phyloP scores from a whole-genome alignment of 2,113 vertebrate genomes.

The Gymnobelideus leadbeateri region DNA sequence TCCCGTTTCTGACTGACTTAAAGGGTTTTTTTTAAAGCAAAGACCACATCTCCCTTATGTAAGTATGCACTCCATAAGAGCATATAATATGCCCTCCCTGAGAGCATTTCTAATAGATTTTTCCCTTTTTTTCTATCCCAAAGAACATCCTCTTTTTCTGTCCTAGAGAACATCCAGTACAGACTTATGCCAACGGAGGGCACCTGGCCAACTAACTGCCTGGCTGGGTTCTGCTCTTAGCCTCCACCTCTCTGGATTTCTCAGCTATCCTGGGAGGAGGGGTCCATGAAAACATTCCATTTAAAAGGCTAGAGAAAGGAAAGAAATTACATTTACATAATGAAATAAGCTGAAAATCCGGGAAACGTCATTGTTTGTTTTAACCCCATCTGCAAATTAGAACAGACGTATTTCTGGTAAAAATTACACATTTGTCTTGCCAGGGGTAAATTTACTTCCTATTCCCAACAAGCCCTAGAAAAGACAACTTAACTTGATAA shows the following conservation, averaged over 20 bases:
- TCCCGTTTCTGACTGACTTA: not conserved
- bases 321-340: conserved; percentile 45
- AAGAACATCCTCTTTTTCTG: not conserved
- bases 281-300: not conserved
- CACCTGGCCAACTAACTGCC: not conserved
- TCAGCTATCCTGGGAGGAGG: conserved; percentile 17
- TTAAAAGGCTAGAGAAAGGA: not conserved
- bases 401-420: conserved; percentile 29
- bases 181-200: not conserved
- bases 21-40: not conserved
- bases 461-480: conserved; percentile 29
- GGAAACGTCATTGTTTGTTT: conserved; percentile 21
- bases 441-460: conserved; percentile 45
- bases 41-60: not conserved
- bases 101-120: not conserved
- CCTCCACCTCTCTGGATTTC: not conserved
- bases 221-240: not conserved
- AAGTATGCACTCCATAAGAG: not conserved
- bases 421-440: conserved; percentile 49
- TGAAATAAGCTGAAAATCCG: not conserved
- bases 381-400: conserved; percentile 4
- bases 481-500: conserved; percentile 55
- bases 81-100: not conserved
- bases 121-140: not conserved
- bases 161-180: not conserved